phyloP scores from a whole-genome alignment of 2,797 vertebrate species.

The Lepilemur ruficaudatus region DNA sequence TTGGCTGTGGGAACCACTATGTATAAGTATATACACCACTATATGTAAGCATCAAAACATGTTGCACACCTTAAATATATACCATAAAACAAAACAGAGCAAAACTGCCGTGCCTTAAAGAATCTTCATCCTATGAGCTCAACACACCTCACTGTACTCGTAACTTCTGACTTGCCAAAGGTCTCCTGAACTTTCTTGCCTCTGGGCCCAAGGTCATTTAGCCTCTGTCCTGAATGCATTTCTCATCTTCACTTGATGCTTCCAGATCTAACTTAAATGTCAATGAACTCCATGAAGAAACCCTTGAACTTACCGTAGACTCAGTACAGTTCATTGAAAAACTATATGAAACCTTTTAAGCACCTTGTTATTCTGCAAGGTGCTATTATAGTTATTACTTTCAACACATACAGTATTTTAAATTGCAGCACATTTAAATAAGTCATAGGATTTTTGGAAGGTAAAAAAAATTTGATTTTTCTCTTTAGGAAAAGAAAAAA shows the following conservation, averaged over 20 bases:
- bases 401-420: neutral
- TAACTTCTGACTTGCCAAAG: neutral
- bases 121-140: neutral
- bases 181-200: neutral
- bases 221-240: neutral
- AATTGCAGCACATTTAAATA: neutral
- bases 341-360: neutral
- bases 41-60: neutral
- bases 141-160: neutral
- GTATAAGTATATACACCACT: neutral
- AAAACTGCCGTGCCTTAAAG: neutral
- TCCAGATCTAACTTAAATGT: neutral
- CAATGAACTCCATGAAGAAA: neutral
- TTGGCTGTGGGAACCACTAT: neutral
- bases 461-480: neutral
- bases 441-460: neutral
- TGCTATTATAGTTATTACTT: neutral
- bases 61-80: neutral
- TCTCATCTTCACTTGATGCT: neutral
- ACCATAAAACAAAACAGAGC: neutral
- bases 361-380: neutral
- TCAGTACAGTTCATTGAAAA: neutral
- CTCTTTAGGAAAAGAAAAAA: neutral
- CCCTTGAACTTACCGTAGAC: neutral
- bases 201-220: neutral